Evolutionary conservation across 2,797 vertebrate species (phyloP).

Genomic region (Taenioides sp.): DNA sequence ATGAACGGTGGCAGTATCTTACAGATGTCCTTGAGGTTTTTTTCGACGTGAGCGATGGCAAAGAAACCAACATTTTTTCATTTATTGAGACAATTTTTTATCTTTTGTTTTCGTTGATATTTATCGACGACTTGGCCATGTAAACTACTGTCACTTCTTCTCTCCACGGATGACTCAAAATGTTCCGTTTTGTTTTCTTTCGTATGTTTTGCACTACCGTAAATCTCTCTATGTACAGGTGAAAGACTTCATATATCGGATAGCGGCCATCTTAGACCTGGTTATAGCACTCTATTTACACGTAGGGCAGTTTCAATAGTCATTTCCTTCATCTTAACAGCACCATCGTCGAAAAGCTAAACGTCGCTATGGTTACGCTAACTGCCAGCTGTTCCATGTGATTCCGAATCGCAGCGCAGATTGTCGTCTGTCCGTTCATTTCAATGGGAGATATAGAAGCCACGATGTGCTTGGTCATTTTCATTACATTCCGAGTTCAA

Average conservation of each 20-base stretch:
- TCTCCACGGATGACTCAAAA: constrained; percentile 61
- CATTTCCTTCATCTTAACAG: constrained; percentile 44
- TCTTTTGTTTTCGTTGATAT: constrained; percentile 20
- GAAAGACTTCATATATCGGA: constrained; percentile 43
- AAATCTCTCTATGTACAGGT: constrained; percentile 73
- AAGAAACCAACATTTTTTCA: constrained; percentile 51
- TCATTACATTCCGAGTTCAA: constrained; percentile 65
- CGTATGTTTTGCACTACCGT: constrained; percentile 51
- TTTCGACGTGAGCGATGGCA: constrained; percentile 64
- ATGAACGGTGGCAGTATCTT: constrained; percentile 83
- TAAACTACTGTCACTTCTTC: constrained; percentile 66
- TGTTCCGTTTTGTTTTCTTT: constrained; percentile 26
- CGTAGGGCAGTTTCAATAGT: constrained; percentile 55
- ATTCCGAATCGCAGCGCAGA: constrained; percentile 33
- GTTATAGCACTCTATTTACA: constrained; percentile 44
- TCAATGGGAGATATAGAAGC: constrained; percentile 40
- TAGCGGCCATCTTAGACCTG: constrained; percentile 41
- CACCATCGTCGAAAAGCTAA: constrained; percentile 35
- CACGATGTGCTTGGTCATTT: constrained; percentile 70
- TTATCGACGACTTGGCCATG: constrained; percentile 41
- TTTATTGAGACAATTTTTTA: constrained; percentile 38
- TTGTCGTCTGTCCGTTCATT: constrained; percentile 42
- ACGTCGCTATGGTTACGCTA: constrained; percentile 17
- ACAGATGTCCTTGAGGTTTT: constrained; percentile 77
- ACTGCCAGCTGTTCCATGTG: constrained; percentile 20